A percentile compares a stretch with the other conserved stretches of the same genome.
Conservation (phyloP, 2,797 vertebrate species). For the Scleropages formosus region DNA sequence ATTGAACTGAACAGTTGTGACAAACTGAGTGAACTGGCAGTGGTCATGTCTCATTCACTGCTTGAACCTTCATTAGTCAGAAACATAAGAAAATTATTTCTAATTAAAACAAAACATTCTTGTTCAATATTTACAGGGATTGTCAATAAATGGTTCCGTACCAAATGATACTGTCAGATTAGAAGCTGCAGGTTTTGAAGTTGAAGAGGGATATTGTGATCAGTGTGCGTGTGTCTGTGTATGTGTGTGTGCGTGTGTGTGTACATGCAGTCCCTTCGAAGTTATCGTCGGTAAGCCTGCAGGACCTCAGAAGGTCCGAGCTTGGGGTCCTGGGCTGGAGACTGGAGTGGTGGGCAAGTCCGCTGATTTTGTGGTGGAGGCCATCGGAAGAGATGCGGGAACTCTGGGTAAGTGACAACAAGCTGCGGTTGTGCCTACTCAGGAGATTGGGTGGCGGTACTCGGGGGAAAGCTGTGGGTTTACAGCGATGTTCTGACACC, state of each 20-base stretch:
- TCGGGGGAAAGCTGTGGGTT: background rate
- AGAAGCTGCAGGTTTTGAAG: background rate
- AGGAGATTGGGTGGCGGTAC: background rate
- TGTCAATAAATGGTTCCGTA: background rate
- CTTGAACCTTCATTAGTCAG: no score
- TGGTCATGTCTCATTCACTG: no score
- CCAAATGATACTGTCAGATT: background rate
- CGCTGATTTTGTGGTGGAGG: slow-evolving; percentile 93
- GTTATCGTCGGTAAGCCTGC: slow-evolving; percentile 81
- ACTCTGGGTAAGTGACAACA: slow-evolving; percentile 76
- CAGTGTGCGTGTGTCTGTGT: background rate
- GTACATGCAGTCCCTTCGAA: slow-evolving; percentile 80
- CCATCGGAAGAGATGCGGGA: slow-evolving; percentile 90
- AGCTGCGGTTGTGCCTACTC: no score
- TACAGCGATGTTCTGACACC: background rate
- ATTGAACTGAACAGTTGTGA: no score
- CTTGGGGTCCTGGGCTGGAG: slow-evolving; percentile 91
- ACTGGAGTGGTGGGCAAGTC: slow-evolving; percentile 93
- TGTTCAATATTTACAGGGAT: no score
- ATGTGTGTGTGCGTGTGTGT: slow-evolving; percentile 33
- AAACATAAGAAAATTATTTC: background rate
- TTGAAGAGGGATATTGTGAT: slow-evolving; percentile 31
- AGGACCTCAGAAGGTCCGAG: slow-evolving; percentile 88
- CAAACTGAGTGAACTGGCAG: no score
- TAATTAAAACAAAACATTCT: no score